Evolutionary conservation across 2,888 invertebrate genomes (phyloP), one percentile per base, ranked within the genome.

Genomic region (Troides oblongomaculatus): DNA sequence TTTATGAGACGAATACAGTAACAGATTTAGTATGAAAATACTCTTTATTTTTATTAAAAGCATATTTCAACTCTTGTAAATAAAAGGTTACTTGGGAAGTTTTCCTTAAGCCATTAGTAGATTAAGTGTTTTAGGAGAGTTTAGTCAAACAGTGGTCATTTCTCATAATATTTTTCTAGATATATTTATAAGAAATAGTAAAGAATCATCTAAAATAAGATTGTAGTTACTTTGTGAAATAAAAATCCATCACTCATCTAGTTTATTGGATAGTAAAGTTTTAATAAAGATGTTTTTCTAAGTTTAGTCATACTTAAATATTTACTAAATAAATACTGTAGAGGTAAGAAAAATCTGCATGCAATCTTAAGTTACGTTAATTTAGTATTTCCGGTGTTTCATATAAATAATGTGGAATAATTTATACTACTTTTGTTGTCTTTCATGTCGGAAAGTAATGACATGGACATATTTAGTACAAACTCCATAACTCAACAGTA

Each of bases 31-130:
- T 23, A 23, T 5, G n/a, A 12, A 23, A 23, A 57, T 6, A 23
- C 46, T 50, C 21, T 25, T 46, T 43, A 21, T 43, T 50, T 62
- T 62, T 25, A 62, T 43, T 64, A 39, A 62, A 59, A 53, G 60
- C 67, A 64, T 68, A 65, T 64, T 65, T 67, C 62, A 59, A 59
- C 56, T 7, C 70, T 60, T 25, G 21, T 66, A 56, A 66, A 36
- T 66, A 70, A 61, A 64, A 64, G 67, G 64, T 66, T 66, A 73
- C 72, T 75, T 71, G 72, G 66, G 67, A 73, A 74, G 66, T 72
- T 74, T 72, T 25, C 25, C 66, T 36, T 63, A 70, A 71, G 61
- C 70, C 69, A 69, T 71, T 71, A 71, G 69, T 61, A 66, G 70
- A 68, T 72, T 72, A 73, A 74, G 69, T 70, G 72, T 71, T 72